phyloP scores from a whole-genome alignment of 2,797 vertebrate genomes.

The Hipposideros larvatus region DNA sequence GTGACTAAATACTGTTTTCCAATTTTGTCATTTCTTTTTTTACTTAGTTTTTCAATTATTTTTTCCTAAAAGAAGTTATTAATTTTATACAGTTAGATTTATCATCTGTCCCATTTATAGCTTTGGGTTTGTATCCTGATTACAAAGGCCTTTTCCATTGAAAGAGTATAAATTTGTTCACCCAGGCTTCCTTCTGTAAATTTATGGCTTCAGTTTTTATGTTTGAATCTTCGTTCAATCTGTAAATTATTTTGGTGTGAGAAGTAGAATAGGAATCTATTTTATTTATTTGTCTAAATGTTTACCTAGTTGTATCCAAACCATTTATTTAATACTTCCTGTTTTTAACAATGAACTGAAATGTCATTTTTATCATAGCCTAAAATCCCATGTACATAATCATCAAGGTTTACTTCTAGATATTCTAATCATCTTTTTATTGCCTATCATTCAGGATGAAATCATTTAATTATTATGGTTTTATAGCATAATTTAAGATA shows the following conservation, averaged over 20 bases:
- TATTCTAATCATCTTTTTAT: conserved; percentile 9
- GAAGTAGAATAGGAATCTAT: background rate
- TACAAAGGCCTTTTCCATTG: background rate
- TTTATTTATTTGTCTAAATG: conserved; percentile 53
- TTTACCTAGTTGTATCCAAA: background rate
- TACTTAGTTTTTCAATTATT: background rate
- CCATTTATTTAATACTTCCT: background rate
- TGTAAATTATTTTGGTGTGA: background rate
- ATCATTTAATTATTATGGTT: conserved; percentile 13
- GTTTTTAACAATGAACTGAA: conserved; percentile 19
- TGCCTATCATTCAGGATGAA: background rate
- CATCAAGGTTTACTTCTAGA: conserved; percentile 23
- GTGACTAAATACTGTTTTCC: background rate
- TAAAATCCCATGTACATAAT: background rate
- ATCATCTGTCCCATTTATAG: background rate
- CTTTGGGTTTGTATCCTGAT: background rate
- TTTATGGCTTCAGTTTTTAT: conserved; percentile 1
- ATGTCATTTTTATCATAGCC: conserved; percentile 20
- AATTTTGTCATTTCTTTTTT: background rate
- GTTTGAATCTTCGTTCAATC: conserved; percentile 5
- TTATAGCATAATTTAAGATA: background rate
- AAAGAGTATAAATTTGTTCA: conserved; percentile 35
- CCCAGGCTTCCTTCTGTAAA: background rate
- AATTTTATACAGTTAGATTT: background rate
- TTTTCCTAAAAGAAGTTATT: background rate